Evolutionary conservation across 2,888 invertebrate species (phyloP).

Genomic region (Drosophila acutilabella): DNA sequence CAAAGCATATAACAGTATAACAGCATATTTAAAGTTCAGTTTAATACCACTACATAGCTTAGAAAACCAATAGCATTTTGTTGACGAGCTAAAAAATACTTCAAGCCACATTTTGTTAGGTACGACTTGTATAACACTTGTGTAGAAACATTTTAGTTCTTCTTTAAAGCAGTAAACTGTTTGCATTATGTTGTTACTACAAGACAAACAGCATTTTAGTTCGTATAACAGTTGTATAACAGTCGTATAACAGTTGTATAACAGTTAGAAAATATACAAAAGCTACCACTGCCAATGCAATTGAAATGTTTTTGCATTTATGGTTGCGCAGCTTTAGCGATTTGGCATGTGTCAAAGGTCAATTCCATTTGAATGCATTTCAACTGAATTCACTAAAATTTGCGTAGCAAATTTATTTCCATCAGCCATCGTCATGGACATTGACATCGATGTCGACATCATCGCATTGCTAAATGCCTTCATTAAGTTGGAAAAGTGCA

Average conservation of each 20-base stretch:
- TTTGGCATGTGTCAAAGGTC: constrained; percentile 7
- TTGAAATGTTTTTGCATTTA: not conserved
- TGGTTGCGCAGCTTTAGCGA: not conserved
- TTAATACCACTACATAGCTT: not conserved
- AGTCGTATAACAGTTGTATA: not conserved
- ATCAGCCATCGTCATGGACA: constrained; percentile 16
- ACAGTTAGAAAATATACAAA: not conserved
- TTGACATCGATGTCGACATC: not conserved
- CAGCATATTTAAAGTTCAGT: not conserved
- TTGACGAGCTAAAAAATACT: not conserved
- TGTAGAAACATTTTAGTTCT: not conserved
- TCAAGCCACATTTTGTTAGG: not conserved
- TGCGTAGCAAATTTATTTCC: constrained; percentile 5
- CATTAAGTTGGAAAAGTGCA: constrained; percentile 58
- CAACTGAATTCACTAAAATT: constrained; percentile 1
- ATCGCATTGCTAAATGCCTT: constrained; percentile 51
- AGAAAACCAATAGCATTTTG: not conserved
- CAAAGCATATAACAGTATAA: not conserved
- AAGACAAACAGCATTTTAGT: no score
- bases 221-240: constrained; percentile 16
- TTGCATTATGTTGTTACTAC: no score
- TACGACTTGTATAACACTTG: not conserved
- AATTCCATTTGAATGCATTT: not conserved
- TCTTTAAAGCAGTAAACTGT: not conserved
- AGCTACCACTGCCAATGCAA: not conserved